A percentile compares a stretch with the other conserved stretches of the same genome.
Conservation (phyloP, 2,797 vertebrate genomes). For the Serranus cabrilla region DNA sequence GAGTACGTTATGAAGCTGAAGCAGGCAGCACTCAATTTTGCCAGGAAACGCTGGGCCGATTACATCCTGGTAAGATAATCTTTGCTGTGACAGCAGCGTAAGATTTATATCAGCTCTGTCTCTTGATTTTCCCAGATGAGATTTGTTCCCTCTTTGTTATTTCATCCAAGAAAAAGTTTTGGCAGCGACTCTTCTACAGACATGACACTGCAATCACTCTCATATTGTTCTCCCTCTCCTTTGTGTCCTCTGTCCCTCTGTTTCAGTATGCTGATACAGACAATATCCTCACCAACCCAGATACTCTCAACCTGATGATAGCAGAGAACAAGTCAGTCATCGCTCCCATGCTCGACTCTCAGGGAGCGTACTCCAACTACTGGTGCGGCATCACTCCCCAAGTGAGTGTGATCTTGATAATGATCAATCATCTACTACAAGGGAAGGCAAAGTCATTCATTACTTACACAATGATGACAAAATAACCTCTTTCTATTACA, state of each 20-base stretch:
- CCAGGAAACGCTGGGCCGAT: conserved; percentile 90
- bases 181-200: neutral
- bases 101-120: neutral
- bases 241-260: conserved; percentile 4
- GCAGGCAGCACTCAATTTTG: conserved; percentile 93
- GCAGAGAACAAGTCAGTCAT: conserved; percentile 91
- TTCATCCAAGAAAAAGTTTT: conserved; percentile 10
- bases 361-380: conserved; percentile 97
- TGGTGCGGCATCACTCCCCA: conserved; percentile 98
- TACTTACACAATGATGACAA: neutral
- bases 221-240: neutral
- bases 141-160: neutral
- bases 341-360: conserved; percentile 96
- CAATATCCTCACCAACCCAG: conserved; percentile 94
- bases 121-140: conserved; percentile 1
- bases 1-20: conserved; percentile 97
- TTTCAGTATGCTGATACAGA: conserved; percentile 93
- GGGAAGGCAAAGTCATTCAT: no score
- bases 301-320: conserved; percentile 90
- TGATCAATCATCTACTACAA: neutral
- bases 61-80: conserved; percentile 90
- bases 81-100: conserved; percentile 1
- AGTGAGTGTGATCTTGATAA: conserved; percentile 75
- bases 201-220: neutral
- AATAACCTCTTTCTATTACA: neutral